Percentiles rank a stretch among this genome's conserved stretches.
These are phyloP conservation scores for Semotilus atromaculatus DNA, from an alignment of 2,797 vertebrate genomes.

Conservation along the genomic window DNA sequence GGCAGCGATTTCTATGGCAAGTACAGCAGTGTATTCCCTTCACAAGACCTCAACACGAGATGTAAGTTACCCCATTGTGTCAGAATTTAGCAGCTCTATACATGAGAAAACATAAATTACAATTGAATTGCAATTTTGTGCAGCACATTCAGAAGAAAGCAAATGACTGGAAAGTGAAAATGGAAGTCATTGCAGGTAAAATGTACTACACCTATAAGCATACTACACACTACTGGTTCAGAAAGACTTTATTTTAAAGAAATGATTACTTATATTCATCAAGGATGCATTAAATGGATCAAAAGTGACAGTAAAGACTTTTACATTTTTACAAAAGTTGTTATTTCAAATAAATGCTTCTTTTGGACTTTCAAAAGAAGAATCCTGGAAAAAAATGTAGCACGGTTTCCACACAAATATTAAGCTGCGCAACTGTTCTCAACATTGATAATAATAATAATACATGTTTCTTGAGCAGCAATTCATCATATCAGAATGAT, in stretches of 20 bases:
- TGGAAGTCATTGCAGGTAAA: conserved; percentile 95
- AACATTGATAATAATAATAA: not conserved
- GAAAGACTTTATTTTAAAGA: not conserved
- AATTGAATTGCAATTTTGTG: conserved; percentile 14
- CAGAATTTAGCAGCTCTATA: not conserved
- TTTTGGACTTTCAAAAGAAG: not conserved
- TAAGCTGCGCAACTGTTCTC: not conserved
- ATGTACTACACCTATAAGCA: not conserved
- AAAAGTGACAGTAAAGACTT: not conserved
- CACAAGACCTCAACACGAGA: conserved; percentile 96
- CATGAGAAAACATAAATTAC: not conserved
- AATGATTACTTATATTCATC: not conserved
- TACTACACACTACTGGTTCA: not conserved
- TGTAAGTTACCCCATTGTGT: conserved; percentile 69
- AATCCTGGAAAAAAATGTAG: no score
- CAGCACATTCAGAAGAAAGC: conserved; percentile 98
- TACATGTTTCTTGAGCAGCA: not conserved
- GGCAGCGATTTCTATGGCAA: conserved; percentile 90
- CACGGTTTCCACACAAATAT: not conserved
- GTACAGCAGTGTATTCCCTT: conserved; percentile 94
- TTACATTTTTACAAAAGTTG: not conserved
- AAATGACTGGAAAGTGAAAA: conserved; percentile 93
- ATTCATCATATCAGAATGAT: not conserved
- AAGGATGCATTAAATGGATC: not conserved
- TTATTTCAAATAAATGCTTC: not conserved